Conservation (phyloP, 2,113 vertebrate genomes). For the Sceloporus tristichus region DNA sequence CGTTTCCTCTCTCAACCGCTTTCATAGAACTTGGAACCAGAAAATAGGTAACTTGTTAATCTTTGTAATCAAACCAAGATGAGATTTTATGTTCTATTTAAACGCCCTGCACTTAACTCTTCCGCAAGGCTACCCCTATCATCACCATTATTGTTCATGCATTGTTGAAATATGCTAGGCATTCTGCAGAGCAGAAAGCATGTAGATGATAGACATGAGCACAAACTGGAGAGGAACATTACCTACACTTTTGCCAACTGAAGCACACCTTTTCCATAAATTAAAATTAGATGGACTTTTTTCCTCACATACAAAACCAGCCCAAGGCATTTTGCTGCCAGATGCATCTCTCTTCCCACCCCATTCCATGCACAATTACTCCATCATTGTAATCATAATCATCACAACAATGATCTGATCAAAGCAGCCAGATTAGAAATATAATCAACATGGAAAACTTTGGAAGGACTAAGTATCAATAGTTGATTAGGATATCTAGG, state of each 20-base stretch:
- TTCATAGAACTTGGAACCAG: not conserved
- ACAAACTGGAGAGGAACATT: not conserved
- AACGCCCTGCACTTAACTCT: slow-evolving; percentile 3
- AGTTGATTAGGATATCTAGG: no score
- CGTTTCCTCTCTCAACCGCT: no score
- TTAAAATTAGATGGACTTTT: not conserved
- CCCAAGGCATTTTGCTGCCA: no score
- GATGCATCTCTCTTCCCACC: no score
- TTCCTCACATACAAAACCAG: no score
- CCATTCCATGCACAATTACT: no score
- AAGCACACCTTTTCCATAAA: not conserved
- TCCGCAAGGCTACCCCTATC: not conserved
- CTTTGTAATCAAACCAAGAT: slow-evolving; percentile 22
- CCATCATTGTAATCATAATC: no score
- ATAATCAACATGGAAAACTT: no score
- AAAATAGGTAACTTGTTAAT: slow-evolving; percentile 7
- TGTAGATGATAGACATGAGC: not conserved
- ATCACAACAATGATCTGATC: no score
- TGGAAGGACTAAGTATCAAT: no score
- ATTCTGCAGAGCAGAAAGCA: not conserved
- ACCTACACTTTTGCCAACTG: not conserved
- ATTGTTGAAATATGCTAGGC: not conserved
- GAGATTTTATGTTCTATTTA: slow-evolving; percentile 18
- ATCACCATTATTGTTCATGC: not conserved
- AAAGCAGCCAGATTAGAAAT: no score